Evolutionary conservation across 2,113 vertebrate genomes (phyloP).

Genomic region (Crotalus viridis): DNA sequence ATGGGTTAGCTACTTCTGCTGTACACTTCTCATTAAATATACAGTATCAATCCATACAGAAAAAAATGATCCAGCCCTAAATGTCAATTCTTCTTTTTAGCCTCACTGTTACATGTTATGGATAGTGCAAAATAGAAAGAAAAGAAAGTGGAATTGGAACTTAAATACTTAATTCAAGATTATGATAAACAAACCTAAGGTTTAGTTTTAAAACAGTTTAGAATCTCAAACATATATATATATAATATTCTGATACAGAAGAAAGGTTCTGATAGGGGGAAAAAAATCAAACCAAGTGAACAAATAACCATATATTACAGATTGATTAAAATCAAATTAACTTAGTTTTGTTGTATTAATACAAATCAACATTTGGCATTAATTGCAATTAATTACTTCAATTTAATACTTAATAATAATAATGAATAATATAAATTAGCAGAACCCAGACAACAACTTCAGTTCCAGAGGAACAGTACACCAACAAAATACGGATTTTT

Average conservation of each 20-base stretch:
- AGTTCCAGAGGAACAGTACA: too few species aligned
- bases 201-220: neutral
- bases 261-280: neutral
- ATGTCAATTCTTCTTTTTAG: neutral
- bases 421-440: too few species aligned
- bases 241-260: neutral
- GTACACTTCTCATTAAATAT: neutral
- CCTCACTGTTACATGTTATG: neutral
- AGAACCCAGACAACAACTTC: too few species aligned
- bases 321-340: neutral
- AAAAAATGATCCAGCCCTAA: neutral
- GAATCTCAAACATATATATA: neutral
- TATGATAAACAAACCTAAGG: neutral
- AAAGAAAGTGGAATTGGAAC: neutral
- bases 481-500: too few species aligned
- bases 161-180: neutral
- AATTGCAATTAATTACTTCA: neutral
- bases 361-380: neutral
- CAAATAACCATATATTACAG: neutral
- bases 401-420: too few species aligned
- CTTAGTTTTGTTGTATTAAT: neutral
- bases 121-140: neutral
- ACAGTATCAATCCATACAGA: neutral
- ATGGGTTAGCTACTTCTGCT: neutral
- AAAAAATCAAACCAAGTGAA: neutral